Evolutionary conservation across 2,113 vertebrate species (phyloP).

Genomic region (Crypturellus undulatus): DNA sequence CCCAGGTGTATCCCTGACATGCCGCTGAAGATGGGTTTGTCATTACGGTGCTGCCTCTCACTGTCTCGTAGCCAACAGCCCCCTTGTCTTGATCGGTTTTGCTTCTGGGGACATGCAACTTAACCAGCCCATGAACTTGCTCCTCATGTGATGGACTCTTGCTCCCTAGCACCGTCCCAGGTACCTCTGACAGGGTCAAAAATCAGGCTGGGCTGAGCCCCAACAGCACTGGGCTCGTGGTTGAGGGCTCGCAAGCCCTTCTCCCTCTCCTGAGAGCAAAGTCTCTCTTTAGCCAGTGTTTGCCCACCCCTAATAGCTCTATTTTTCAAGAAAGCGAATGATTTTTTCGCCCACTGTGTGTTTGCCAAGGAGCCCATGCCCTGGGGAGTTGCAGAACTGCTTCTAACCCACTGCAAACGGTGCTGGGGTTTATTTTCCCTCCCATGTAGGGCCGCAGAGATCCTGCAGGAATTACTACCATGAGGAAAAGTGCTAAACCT

Average conservation of each 20-base stretch:
- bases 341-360: neutral
- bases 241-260: neutral
- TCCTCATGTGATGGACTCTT: neutral
- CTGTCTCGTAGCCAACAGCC: neutral
- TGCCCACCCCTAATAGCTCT: neutral
- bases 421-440: neutral
- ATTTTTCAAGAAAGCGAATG: neutral
- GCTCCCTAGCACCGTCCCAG: neutral
- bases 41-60: neutral
- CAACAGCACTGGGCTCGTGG: neutral
- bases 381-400: neutral
- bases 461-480: fast-evolving
- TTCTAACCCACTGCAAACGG: neutral
- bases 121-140: neutral
- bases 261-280: neutral
- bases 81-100: neutral
- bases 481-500: neutral
- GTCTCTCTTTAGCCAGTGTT: neutral
- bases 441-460: neutral
- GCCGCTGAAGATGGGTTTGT: neutral
- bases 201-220: neutral
- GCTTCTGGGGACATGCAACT: neutral
- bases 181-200: neutral
- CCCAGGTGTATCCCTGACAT: too few species aligned
- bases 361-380: neutral